Base-by-base conservation (phyloP, 1,140 invertebrate genomes). In the Zophobas atratus region DNA sequence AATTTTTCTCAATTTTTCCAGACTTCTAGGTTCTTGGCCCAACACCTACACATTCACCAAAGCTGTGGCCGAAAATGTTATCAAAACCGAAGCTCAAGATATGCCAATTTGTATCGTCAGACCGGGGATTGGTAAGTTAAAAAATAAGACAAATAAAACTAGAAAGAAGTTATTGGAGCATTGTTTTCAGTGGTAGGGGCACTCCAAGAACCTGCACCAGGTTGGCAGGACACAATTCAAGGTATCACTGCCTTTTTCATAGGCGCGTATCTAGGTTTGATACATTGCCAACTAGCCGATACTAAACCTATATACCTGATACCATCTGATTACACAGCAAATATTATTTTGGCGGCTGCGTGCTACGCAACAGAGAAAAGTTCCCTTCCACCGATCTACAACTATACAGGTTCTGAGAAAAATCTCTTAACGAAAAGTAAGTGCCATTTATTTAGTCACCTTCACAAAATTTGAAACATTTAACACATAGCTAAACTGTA, bases 31-130 rank as follows among this genome's bases (percentile, higher is more conserved):
- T 38, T 86, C 85, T 48, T 91, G 92, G 86, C 93, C 93, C 0
- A 94, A 94, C 79, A 93, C 92, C 0, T 94, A 94, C 80, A 90
- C 91, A 0, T 94, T 90, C 80, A 93, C 93, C 1, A 94, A 94
- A 85, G 91, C 91, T 0, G 86, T 94, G 55, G 91, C 92, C 0
- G 93, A 94, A 82, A 86, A 89, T 33, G 86, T 91, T 1, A 81
- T 94, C 0, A 87, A 88, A 3, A 85, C 88, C n/a, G 88, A 90
- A 73, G 84, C 86, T 4, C 83, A 78, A 4, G 80, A 87, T 60
- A 84, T 96, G 57, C 93, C 94, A 0, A 85, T 94, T 6, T 92
- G 93, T 53, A 93, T 97, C 76, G 92, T 96, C 77, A 88, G 95
- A 83, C 95, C 95, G 0, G 93, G 92, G 0, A 95, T 96, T 79